Evolutionary conservation across 2,113 vertebrate species (phyloP).

Genomic region (Microtus richardsoni): DNA sequence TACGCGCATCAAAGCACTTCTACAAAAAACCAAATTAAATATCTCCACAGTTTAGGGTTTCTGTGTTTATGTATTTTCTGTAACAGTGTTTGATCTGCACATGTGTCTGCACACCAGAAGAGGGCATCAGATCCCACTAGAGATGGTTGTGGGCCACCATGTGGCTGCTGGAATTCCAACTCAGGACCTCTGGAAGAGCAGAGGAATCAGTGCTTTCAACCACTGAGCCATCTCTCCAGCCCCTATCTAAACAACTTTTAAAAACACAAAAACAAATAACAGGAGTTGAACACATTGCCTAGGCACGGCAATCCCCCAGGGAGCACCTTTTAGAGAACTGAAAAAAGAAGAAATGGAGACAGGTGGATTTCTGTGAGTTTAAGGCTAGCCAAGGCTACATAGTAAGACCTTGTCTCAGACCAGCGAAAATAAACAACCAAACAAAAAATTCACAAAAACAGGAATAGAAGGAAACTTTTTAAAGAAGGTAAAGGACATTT

Average conservation of each 20-base stretch:
- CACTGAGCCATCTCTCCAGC: neutral
- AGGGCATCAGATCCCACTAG: neutral
- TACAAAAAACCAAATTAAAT: neutral
- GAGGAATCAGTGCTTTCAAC: neutral
- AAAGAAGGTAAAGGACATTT: too few species aligned
- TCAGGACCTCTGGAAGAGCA: neutral
- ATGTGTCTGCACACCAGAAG: neutral
- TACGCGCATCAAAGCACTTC: neutral
- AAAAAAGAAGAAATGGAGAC: neutral
- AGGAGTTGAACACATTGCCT: neutral
- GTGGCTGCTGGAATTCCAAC: neutral
- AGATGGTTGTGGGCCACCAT: neutral
- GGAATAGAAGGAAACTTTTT: too few species aligned
- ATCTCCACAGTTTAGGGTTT: neutral
- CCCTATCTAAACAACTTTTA: neutral
- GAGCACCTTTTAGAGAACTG: neutral
- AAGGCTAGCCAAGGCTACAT: too few species aligned
- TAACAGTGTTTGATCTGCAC: neutral
- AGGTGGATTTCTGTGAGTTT: too few species aligned
- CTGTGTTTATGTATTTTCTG: neutral
- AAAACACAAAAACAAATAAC: neutral
- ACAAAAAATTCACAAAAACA: too few species aligned
- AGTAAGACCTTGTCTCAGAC: too few species aligned
- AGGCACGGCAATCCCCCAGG: neutral
- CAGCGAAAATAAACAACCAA: too few species aligned